A percentile compares a stretch with the other conserved stretches of the same genome.
Conservation (phyloP, 2,113 vertebrate genomes). For the Silurus glanis region DNA sequence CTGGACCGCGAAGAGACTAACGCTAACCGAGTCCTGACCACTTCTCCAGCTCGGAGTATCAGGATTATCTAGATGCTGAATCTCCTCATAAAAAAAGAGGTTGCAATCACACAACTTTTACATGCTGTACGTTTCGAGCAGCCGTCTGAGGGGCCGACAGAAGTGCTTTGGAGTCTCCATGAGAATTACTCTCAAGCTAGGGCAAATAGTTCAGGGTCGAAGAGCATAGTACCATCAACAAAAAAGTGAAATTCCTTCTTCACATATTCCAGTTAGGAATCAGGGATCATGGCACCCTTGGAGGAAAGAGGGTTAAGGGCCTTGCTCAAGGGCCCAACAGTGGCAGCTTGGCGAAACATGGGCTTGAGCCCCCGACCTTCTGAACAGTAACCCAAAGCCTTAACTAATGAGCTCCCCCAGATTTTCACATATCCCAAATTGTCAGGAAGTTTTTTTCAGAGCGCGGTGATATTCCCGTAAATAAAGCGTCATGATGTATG, state of each 20-base stretch:
- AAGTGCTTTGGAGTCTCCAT: background rate
- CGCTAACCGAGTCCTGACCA: background rate
- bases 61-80: background rate
- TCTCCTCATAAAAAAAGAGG: background rate
- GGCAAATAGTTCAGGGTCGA: background rate
- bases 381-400: no score
- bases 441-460: no score
- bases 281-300: no score
- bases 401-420: no score
- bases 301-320: no score
- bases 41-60: background rate
- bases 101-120: background rate
- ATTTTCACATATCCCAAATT: no score
- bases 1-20: no score
- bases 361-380: no score
- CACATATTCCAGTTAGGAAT: no score
- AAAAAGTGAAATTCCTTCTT: background rate
- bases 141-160: background rate
- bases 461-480: no score
- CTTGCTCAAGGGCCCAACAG: no score
- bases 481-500: background rate
- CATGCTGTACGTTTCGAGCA: background rate
- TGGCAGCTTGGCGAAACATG: no score
- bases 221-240: background rate
- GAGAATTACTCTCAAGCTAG: background rate